Evolutionary conservation across 1,140 invertebrate genomes (phyloP).

Genomic region (Drosophila repleta): DNA sequence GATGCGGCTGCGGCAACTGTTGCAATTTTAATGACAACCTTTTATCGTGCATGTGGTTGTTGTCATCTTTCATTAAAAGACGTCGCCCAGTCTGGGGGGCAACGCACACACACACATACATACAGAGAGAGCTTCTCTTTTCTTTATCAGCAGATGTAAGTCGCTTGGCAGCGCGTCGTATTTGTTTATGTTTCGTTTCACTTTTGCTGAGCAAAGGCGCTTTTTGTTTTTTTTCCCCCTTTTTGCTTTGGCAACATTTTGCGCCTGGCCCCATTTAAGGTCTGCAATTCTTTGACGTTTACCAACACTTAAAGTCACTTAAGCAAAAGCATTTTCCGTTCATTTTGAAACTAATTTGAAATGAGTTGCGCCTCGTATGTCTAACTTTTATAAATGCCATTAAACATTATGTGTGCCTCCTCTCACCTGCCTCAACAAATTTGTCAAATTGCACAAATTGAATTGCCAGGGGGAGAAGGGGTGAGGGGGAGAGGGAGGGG

Average conservation of each 20-base stretch:
- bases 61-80: conserved; percentile 76
- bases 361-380: too few relatives aligned
- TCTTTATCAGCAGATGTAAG: conserved; percentile 81
- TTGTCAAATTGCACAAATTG: conserved; percentile 54
- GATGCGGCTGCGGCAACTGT: conserved; percentile 47
- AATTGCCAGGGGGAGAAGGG: conserved; percentile 15
- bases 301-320: not conserved
- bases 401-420: conserved; percentile 67
- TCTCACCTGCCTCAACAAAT: conserved; percentile 58
- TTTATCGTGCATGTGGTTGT: conserved; percentile 74
- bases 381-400: conserved; percentile 60
- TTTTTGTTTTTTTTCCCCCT: conserved; percentile 54
- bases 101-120: conserved; percentile 3
- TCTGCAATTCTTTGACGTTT: conserved; percentile 7
- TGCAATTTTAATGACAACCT: conserved; percentile 80
- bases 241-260: conserved; percentile 47
- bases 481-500: too few relatives aligned
- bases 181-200: conserved; percentile 78
- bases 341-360: conserved; percentile 1
- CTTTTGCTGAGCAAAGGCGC: conserved; percentile 73
- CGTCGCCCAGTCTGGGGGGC: conserved; percentile 19
- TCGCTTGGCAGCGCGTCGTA: conserved; percentile 52
- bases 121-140: conserved; percentile 34
- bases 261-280: conserved; percentile 59
- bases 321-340: too few relatives aligned